Percentiles rank a stretch among this genome's conserved stretches.
Evolutionary conservation across 2,888 invertebrate genomes (phyloP).

Genomic region (Crocallis elinguaria): DNA sequence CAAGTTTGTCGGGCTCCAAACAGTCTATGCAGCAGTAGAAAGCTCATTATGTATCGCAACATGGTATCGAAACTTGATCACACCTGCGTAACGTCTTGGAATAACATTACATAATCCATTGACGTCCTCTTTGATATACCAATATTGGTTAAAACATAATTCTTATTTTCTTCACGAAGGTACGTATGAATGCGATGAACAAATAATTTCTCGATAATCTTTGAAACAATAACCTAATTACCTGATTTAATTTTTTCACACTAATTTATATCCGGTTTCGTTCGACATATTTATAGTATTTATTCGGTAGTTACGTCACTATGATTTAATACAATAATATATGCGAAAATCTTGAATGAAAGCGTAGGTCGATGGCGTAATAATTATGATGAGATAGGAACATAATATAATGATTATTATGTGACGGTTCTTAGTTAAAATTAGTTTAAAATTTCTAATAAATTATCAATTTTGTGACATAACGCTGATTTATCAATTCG

Average conservation of each 20-base stretch:
- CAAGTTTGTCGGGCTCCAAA: constrained; percentile 20
- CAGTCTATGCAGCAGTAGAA: constrained; percentile 19
- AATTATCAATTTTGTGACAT: too few species aligned
- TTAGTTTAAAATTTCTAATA: background rate
- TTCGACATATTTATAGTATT: background rate
- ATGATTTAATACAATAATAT: constrained; percentile 16
- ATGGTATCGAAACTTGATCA: constrained; percentile 2
- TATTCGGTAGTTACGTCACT: constrained; percentile 18
- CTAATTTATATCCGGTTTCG: too few species aligned
- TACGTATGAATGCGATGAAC: too few species aligned
- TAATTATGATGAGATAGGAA: too few species aligned
- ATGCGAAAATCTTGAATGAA: constrained; percentile 26
- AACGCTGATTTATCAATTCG: too few species aligned
- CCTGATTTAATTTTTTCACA: too few species aligned
- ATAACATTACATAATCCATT: background rate
- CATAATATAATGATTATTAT: constrained; percentile 2
- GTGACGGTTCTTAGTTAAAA: background rate
- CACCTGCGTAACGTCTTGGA: background rate
- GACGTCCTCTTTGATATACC: background rate
- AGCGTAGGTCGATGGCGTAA: constrained; percentile 14
- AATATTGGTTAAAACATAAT: too few species aligned
- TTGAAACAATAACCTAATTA: too few species aligned
- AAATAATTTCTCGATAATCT: too few species aligned
- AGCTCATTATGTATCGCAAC: constrained; percentile 11
- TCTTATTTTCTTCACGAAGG: too few species aligned